Evolutionary conservation across 2,113 vertebrate species (phyloP).

Genomic region (Lathamus discolor): DNA sequence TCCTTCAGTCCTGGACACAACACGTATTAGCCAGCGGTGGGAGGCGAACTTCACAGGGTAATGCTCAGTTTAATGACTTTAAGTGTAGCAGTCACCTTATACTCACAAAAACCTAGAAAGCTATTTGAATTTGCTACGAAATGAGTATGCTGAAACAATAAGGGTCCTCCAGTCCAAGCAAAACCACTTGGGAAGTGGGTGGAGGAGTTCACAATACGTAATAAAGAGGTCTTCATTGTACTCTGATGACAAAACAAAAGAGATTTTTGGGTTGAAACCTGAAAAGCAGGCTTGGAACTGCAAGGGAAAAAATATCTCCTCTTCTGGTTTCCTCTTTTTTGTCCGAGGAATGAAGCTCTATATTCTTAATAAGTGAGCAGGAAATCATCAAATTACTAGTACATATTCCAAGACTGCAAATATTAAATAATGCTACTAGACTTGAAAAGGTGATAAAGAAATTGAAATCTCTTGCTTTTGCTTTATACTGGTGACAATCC

Average conservation of each 20-base stretch:
- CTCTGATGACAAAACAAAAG: neutral
- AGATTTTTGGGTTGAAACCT: neutral
- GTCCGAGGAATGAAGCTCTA: neutral
- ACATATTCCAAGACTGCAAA: neutral
- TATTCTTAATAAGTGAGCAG: neutral
- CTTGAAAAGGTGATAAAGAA: neutral
- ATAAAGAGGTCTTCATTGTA: neutral
- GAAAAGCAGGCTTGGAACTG: neutral
- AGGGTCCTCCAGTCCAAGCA: neutral
- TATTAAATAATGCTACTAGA: neutral
- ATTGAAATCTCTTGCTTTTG: neutral
- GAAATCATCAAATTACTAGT: neutral
- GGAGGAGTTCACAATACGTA: neutral
- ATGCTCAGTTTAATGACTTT: neutral
- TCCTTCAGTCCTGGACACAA: neutral
- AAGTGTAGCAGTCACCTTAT: neutral
- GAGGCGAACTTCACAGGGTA: neutral
- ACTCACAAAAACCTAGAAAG: neutral
- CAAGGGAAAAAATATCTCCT: neutral
- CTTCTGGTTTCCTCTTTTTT: neutral
- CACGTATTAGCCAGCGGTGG: neutral
- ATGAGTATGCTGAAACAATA: neutral
- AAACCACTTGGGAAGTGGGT: fast-evolving
- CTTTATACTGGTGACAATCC: neutral
- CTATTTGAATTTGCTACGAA: neutral